A percentile compares a stretch with the other conserved stretches of the same genome.
Conservation (phyloP, 2,113 vertebrate genomes). For the Antechinus stuartii region DNA sequence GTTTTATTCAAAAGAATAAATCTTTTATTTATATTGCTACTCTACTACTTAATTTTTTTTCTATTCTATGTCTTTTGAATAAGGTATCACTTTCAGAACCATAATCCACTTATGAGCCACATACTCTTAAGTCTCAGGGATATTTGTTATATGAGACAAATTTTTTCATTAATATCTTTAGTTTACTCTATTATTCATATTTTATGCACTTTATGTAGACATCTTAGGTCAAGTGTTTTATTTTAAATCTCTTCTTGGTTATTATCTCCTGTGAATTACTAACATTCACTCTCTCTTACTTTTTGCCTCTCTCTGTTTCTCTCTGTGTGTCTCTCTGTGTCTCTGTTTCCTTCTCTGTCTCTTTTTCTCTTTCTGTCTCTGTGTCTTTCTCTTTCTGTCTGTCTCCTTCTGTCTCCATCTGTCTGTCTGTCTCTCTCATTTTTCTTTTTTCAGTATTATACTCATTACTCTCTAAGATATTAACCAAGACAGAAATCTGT, state of each 20-base stretch:
- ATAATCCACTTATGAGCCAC: neutral
- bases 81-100: neutral
- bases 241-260: neutral
- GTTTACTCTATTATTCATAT: neutral
- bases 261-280: neutral
- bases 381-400: no score
- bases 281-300: no score
- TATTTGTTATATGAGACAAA: neutral
- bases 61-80: neutral
- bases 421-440: neutral
- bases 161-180: neutral
- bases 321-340: neutral
- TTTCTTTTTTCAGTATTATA: neutral
- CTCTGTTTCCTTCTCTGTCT: neutral
- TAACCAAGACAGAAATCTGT: neutral
- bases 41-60: neutral
- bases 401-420: no score
- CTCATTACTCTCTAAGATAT: neutral
- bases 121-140: neutral
- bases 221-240: neutral
- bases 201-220: neutral
- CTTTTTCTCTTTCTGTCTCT: no score
- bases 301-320: no score
- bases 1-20: neutral
- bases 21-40: neutral